Conservation (phyloP, 92 coral and sea anemone genomes). For the Muricea muricata region DNA sequence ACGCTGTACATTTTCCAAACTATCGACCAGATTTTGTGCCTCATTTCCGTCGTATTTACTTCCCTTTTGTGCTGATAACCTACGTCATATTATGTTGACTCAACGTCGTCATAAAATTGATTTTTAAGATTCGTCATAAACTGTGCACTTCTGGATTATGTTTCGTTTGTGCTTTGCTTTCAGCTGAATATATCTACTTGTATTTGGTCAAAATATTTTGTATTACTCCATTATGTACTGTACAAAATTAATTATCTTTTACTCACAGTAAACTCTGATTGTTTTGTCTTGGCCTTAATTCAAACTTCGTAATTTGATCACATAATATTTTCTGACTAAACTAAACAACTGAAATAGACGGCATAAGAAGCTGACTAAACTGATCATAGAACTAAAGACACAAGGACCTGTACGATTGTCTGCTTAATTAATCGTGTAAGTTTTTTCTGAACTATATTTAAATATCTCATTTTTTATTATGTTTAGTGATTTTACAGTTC, state of each 20-base stretch:
- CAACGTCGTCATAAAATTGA: neutral
- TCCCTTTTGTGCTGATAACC: no score
- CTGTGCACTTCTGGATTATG: no score
- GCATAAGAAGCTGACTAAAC: no score
- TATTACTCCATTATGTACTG: no score
- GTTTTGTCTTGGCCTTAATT: neutral
- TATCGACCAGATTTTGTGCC: neutral
- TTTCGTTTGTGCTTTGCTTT: no score
- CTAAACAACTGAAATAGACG: no score
- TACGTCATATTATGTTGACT: neutral
- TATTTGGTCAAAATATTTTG: no score
- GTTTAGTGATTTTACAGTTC: neutral
- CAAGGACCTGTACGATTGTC: neutral
- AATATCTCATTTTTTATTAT: neutral
- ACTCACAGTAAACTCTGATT: neutral
- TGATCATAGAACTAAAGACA: neutral
- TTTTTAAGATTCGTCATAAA: no score
- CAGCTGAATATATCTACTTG: no score
- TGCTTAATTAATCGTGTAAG: neutral
- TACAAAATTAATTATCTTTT: no score
- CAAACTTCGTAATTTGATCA: constrained; percentile 7
- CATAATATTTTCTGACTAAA: neutral
- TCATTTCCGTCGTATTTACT: no score
- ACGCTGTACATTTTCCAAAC: no score
- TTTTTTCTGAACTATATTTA: neutral